Conservation (phyloP, 2,888 invertebrate species). For the Andrena minutula region DNA sequence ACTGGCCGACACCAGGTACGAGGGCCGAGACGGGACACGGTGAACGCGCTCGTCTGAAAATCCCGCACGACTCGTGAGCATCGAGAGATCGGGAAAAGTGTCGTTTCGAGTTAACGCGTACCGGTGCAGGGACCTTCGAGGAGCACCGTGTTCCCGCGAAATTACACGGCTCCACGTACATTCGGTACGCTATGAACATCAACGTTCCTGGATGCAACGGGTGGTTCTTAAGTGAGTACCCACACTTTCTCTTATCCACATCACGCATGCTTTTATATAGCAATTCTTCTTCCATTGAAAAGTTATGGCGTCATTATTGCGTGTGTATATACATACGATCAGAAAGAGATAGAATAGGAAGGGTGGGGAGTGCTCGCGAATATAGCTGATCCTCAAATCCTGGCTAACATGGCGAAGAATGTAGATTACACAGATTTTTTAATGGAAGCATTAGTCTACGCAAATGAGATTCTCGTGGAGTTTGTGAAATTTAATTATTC, state of each 20-base stretch:
- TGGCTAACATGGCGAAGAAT: too few relatives aligned
- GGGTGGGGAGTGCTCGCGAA: too few relatives aligned
- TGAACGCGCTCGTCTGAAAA: constrained; percentile 24
- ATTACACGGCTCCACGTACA: constrained; percentile 62
- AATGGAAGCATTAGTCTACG: not conserved
- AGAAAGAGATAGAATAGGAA: not conserved
- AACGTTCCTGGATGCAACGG: constrained; percentile 67
- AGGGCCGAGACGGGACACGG: constrained; percentile 29
- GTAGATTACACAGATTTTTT: too few relatives aligned
- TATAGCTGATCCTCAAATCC: too few relatives aligned
- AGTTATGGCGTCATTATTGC: not conserved
- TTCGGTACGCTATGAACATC: constrained; percentile 73
- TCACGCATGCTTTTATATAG: not conserved
- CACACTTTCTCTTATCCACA: constrained; percentile 1
- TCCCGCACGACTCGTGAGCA: constrained; percentile 2
- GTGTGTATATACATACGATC: not conserved
- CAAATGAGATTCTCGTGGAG: not conserved
- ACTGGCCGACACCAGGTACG: constrained; percentile 23
- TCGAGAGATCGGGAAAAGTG: constrained; percentile 42
- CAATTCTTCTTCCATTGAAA: not conserved
- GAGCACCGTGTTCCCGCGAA: constrained; percentile 54
- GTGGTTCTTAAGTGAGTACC: constrained; percentile 71
- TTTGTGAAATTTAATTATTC: constrained; percentile 10
- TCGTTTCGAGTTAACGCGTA: constrained; percentile 49
- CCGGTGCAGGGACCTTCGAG: constrained; percentile 47